Base-by-base conservation (phyloP, 2,888 invertebrate genomes). In the Cyaniris semiargus region DNA sequence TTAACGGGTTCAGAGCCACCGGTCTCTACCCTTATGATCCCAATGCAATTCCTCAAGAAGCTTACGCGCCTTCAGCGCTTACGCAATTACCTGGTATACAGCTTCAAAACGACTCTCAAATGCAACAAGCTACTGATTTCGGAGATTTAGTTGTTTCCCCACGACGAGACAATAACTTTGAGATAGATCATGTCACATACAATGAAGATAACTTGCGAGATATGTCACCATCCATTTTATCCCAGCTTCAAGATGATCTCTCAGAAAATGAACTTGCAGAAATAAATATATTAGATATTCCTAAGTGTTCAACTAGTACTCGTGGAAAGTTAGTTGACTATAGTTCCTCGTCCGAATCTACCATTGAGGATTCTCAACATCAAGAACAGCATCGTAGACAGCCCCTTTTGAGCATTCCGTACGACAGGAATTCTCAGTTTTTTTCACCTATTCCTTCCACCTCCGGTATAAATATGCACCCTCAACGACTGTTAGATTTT, bases 11-110 rank as follows among this genome's bases (percentile, higher is more conserved):
- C 78, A 74, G 74, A 31, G 79, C 80, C 66, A 80, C 79, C 27
- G 80, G 79, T 31, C 58, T 81, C 8, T 79, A 78, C 78, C 80
- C 78, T 53, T 80, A 74, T 77, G 76, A 79, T 75, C 80, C 80
- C 70, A 77, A 80, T 78, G 79, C 75, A 58, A 80, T 80, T 34
- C 78, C 79, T 75, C 78, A 81, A 78, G 81, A 80, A 75, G 81
- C 81, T 66, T 80, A 75, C 79, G 80, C 80, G 27, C 80, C 81
- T 48, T 81, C 79, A 72, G 31, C 27, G 18, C 71, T 34, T 72
- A 71, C 71, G 71, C 71, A 77, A 56, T 58, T 72, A 21, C 38
- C 72, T 21, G 72, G 23, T 38, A 27, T 21, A 31, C 38, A 72
- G 15, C 34, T 38, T 70, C 56, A 56, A 56, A 56, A 21, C 53